Conservation (phyloP, 2,888 invertebrate genomes). For the Ypsolopha scabrella region DNA sequence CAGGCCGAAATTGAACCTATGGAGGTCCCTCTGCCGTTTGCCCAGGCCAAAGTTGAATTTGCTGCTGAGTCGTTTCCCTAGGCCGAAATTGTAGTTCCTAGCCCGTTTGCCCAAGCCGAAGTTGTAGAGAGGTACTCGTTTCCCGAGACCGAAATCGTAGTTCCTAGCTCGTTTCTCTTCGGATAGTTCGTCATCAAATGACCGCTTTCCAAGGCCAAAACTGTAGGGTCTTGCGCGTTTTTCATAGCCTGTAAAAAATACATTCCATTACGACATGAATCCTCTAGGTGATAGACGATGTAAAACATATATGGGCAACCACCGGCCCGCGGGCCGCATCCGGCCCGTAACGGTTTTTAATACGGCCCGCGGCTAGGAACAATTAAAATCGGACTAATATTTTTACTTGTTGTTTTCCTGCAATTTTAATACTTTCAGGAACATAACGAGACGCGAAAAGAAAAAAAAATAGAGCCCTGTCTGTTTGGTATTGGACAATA, state of each 20-base stretch:
- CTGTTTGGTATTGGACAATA: no score
- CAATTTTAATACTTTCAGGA: no score
- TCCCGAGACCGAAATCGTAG: constrained; percentile 62
- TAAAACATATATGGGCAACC: no score
- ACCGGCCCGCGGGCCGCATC: no score
- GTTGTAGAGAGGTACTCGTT: constrained; percentile 48
- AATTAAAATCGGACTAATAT: no score
- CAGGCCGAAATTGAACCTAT: constrained; percentile 68
- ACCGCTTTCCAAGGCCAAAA: constrained; percentile 78
- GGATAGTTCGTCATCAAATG: constrained; percentile 35
- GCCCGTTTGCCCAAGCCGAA: constrained; percentile 29
- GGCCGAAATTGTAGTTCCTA: constrained; percentile 52
- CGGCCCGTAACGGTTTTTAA: no score
- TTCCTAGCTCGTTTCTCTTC: constrained; percentile 48
- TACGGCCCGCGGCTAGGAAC: no score
- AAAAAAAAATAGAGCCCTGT: no score
- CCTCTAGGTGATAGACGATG: no score
- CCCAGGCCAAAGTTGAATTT: constrained; percentile 71
- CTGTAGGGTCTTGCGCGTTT: constrained; percentile 76
- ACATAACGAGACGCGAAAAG: no score
- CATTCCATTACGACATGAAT: no score
- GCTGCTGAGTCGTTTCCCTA: constrained; percentile 54
- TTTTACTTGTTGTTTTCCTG: no score
- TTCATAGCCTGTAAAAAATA: constrained; percentile 35
- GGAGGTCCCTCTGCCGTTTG: constrained; percentile 61